Conservation (phyloP, 2,797 vertebrate genomes). For the Remorina albescens region DNA sequence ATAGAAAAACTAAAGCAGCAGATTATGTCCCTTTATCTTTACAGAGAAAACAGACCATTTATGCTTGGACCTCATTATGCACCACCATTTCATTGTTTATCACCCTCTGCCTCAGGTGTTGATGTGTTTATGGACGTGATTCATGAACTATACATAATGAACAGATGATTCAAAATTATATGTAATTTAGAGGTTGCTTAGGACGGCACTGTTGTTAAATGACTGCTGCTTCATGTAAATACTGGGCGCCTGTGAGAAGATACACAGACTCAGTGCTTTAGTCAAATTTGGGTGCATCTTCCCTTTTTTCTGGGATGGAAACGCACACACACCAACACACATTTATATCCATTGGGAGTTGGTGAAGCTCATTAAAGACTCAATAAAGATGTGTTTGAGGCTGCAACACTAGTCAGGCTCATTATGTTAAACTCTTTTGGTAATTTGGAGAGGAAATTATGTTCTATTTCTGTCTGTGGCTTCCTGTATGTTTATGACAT, state of each 20-base stretch:
- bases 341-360: conserved; percentile 54
- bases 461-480: conserved; percentile 63
- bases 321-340: conserved; percentile 1
- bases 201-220: conserved; percentile 3
- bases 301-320: conserved; percentile 22
- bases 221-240: conserved; percentile 8
- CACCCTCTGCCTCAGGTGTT: conserved; percentile 31
- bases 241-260: conserved; percentile 4
- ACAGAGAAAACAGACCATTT: conserved; percentile 19
- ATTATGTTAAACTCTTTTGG: conserved; percentile 69
- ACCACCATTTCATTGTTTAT: conserved; percentile 44
- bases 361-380: conserved; percentile 65
- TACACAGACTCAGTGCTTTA: conserved; percentile 2
- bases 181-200: conserved; percentile 42
- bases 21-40: not conserved
- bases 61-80: conserved; percentile 16
- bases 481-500: conserved; percentile 52
- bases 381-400: conserved; percentile 62
- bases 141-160: conserved; percentile 58
- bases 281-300: conserved; percentile 4
- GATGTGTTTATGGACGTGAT: conserved; percentile 29
- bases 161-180: conserved; percentile 51
- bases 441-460: conserved; percentile 73
- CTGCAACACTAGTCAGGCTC: conserved; percentile 59
- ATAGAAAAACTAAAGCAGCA: conserved; percentile 1